Conservation (phyloP, 2,888 invertebrate species). For the Cosmorhoe ocellata region DNA sequence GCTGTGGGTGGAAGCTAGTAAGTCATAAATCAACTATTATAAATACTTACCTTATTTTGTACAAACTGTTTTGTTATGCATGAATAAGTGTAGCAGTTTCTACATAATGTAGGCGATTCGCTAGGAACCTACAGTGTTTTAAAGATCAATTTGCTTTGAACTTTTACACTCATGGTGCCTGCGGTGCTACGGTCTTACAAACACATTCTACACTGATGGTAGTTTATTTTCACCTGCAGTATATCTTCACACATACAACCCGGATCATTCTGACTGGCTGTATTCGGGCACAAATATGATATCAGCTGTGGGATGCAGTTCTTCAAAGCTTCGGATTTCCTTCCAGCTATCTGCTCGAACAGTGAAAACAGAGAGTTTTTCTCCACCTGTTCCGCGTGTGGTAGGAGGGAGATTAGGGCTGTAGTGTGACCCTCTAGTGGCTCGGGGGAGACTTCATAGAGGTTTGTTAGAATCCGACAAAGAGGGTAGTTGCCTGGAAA, state of each 20-base stretch:
- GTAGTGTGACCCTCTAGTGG: constrained; percentile 93
- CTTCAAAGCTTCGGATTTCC: constrained; percentile 90
- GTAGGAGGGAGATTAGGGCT: constrained; percentile 90
- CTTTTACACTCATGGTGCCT: no score
- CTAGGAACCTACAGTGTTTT: no score
- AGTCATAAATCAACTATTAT: no score
- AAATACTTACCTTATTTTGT: no score
- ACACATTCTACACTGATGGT: neutral
- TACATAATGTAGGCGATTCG: no score
- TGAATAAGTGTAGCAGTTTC: no score
- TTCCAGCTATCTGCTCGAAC: constrained; percentile 91
- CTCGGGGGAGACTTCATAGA: constrained; percentile 94
- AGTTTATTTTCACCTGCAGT: constrained; percentile 52
- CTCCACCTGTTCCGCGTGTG: constrained; percentile 93
- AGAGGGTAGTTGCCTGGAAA: constrained; percentile 92
- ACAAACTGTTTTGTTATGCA: no score
- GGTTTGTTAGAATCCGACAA: constrained; percentile 93
- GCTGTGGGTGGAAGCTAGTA: no score
- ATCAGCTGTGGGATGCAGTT: constrained; percentile 91
- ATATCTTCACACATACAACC: constrained; percentile 77
- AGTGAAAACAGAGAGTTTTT: constrained; percentile 92
- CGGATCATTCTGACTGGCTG: constrained; percentile 61
- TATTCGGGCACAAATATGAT: constrained; percentile 85
- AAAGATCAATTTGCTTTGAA: no score
- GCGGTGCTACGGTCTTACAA: no score